phyloP scores from a whole-genome alignment of 1,140 invertebrate genomes.

The Asbolus verrucosus region DNA sequence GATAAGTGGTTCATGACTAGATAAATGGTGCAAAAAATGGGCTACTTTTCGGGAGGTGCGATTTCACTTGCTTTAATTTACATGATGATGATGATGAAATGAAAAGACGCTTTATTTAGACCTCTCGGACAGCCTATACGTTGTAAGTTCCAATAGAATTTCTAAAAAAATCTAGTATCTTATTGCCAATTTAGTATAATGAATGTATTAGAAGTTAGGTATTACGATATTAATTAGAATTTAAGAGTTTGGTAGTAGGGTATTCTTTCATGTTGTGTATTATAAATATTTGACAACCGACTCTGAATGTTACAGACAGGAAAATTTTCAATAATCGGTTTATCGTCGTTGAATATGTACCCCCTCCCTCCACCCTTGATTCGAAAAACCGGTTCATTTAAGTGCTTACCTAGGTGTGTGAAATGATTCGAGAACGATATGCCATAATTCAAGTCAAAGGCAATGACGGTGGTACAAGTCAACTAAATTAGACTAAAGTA shows the following conservation, averaged over 20 bases:
- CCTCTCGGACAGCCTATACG: conserved; percentile 58
- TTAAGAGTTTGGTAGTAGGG: conserved; percentile 64
- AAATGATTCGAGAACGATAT: conserved; percentile 10
- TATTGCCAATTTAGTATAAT: conserved; percentile 65
- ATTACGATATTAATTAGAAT: conserved; percentile 64
- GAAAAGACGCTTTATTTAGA: conserved; percentile 61
- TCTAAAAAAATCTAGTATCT: conserved; percentile 61
- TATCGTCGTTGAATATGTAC: conserved; percentile 30
- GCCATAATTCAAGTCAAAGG: conserved; percentile 40
- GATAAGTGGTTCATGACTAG: conserved; percentile 42
- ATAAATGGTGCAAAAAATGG: conserved; percentile 61
- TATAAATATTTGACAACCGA: conserved; percentile 59
- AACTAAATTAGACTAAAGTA: conserved; percentile 49
- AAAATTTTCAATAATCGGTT: conserved; percentile 9
- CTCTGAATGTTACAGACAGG: conserved; percentile 58
- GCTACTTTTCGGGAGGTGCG: conserved; percentile 54
- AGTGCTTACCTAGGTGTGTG: conserved; percentile 31
- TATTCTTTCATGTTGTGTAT: conserved; percentile 63
- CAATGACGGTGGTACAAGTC: conserved; percentile 50
- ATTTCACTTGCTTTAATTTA: conserved; percentile 60
- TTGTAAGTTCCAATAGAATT: conserved; percentile 63
- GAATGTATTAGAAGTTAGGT: conserved; percentile 62
- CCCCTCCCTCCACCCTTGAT: not conserved
- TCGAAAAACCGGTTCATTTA: conserved; percentile 9
- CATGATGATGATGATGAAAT: conserved; percentile 35